These are phyloP conservation scores for Sciurus vulgaris DNA, from an alignment of 2,797 vertebrate species.

Conservation along the genomic window DNA sequence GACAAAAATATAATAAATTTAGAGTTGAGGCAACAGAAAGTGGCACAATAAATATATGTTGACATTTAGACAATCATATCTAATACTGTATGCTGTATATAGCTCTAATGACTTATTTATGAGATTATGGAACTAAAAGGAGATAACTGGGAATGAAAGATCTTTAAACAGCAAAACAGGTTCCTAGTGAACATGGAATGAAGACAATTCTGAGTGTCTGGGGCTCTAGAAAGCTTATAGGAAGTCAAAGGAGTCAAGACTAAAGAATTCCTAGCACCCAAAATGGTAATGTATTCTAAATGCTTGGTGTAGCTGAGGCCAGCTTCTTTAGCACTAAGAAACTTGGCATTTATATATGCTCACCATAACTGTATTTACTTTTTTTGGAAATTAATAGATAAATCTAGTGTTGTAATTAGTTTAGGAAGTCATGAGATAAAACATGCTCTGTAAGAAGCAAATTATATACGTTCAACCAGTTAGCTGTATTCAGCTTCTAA, in stretches of 20 bases:
- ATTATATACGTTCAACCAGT: not conserved
- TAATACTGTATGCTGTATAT: not conserved
- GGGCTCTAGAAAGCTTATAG: not conserved
- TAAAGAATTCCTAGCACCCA: not conserved
- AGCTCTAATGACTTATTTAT: constrained; percentile 25
- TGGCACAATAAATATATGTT: not conserved
- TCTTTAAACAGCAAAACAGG: not conserved
- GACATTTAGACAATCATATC: not conserved
- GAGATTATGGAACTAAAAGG: constrained; percentile 12
- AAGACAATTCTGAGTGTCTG: not conserved
- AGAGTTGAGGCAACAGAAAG: not conserved
- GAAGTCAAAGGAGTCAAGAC: not conserved
- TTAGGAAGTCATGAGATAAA: constrained; percentile 67
- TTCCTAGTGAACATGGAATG: not conserved
- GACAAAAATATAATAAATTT: not conserved
- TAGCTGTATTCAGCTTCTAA: constrained; percentile 55
- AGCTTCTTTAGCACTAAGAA: constrained; percentile 33
- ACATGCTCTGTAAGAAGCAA: constrained; percentile 46
- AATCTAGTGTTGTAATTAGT: constrained; percentile 64
- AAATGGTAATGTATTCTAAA: not conserved
- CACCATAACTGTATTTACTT: constrained; percentile 54
- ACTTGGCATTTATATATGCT: constrained; percentile 43
- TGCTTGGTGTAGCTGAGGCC: not conserved
- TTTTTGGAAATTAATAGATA: constrained; percentile 73
- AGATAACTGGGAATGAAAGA: constrained; percentile 14